Evolutionary conservation across 2,888 invertebrate genomes (phyloP).

Genomic region (Lasioglossum oenotherae): DNA sequence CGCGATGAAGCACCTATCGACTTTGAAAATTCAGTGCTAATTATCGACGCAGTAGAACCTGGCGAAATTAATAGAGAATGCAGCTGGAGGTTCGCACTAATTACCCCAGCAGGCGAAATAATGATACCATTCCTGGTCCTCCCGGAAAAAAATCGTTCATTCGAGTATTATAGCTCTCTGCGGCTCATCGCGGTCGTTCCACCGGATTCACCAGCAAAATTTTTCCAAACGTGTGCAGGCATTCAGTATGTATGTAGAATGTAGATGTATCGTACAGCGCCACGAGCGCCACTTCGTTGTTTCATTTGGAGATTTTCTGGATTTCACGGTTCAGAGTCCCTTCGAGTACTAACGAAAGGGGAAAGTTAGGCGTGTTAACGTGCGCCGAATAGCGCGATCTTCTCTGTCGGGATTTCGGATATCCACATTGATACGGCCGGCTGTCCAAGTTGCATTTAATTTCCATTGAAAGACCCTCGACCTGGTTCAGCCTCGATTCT

Average conservation of each 20-base stretch:
- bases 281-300: background rate
- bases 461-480: conserved; percentile 19
- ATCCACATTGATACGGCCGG: background rate
- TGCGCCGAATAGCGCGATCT: background rate
- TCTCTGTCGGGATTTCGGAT: background rate
- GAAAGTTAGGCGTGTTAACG: background rate
- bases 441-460: conserved; percentile 19
- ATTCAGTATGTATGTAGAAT: background rate
- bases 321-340: background rate
- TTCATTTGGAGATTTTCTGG: background rate
- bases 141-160: background rate
- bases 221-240: background rate
- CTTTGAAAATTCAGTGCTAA: background rate
- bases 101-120: background rate
- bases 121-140: background rate
- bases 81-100: background rate
- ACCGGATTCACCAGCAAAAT: background rate
- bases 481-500: conserved; percentile 11
- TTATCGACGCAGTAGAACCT: background rate
- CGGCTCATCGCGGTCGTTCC: background rate
- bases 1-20: background rate
- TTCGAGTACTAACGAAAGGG: background rate
- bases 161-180: background rate
- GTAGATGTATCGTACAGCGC: background rate
- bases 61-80: background rate